phyloP scores from a whole-genome alignment of 2,888 invertebrate genomes.

The Conistra vaccinii region DNA sequence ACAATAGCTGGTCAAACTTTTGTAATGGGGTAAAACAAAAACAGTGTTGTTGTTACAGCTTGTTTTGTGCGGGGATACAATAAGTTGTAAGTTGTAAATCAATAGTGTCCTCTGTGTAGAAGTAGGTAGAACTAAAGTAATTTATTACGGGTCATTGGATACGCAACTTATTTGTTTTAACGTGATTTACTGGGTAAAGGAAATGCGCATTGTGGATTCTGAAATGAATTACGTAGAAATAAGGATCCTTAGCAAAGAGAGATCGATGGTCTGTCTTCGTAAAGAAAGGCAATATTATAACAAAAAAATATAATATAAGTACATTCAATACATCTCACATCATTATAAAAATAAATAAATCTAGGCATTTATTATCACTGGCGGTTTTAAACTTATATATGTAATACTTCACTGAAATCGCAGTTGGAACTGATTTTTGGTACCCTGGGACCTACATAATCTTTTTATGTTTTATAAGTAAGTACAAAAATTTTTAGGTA shows the following conservation, averaged over 20 bases:
- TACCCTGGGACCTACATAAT: neutral
- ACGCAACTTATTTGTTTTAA: conserved; percentile 44
- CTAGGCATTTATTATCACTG: conserved; percentile 41
- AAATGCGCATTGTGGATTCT: conserved; percentile 12
- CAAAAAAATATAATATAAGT: conserved; percentile 37
- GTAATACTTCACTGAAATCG: conserved; percentile 10
- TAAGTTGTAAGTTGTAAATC: conserved; percentile 66
- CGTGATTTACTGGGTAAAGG: conserved; percentile 54
- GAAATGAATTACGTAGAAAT: conserved; percentile 40
- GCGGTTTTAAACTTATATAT: neutral
- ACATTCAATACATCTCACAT: conserved; percentile 30
- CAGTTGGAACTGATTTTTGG: conserved; percentile 23
- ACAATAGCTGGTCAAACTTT: conserved; percentile 48
- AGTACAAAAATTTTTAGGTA: neutral
- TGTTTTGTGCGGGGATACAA: conserved; percentile 55
- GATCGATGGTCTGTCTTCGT: neutral
- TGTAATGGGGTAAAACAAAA: conserved; percentile 51
- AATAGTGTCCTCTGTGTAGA: conserved; percentile 59
- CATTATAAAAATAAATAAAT: conserved; percentile 50
- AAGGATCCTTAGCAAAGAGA: neutral
- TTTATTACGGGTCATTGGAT: conserved; percentile 55
- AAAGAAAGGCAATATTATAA: conserved; percentile 10
- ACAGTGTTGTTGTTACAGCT: conserved; percentile 50
- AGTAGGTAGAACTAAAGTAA: conserved; percentile 52
- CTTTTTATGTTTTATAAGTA: conserved; percentile 4